Base-by-base conservation (phyloP, 2,888 invertebrate genomes). In the Diarsia dahlii region DNA sequence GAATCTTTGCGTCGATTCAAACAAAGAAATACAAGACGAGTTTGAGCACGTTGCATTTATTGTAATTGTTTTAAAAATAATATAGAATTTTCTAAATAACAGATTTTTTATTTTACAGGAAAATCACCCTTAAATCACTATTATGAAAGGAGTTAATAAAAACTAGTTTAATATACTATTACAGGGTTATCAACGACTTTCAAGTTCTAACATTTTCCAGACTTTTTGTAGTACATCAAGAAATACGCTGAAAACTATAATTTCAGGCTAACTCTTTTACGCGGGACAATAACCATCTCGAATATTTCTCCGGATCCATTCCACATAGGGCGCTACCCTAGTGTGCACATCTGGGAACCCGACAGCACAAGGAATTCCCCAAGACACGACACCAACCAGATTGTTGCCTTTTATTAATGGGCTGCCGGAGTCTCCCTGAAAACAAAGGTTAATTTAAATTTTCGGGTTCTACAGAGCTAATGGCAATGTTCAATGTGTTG, bases 271-370 rank as follows among this genome's bases (percentile, higher is more conserved):
- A 18, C 23, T 45, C 10, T 63, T 48, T 72, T 71, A 34, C 18
- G 34, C 39, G 45, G 18, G 39, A 46, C 87, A 88, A 71, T 76
- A 77, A 39, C 54, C 78, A 80, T 73, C 83, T 72, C 73, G 69
- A 46, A 91, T 87, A 63, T 87, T 66, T 52, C 69, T 84, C 63
- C 87, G 81, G 78, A 96, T 94, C 96, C 96, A 96, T 20, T 82
- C 71, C 10, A 92, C 69, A 76, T 93, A 95, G 0, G 93, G 91
- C n/a, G 89, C 86, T 68, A 95, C 92, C 82, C 96, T 93, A 3
- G 96, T 95, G 74, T 96, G 96, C 0, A 96, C 96, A 80, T 97
- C 96, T 2, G 96, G 96, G 69, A 96, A 96, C 3, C 96, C 96
- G 50, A 91, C 90, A 2, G 95, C 96, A 79, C 96, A 97, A 1